Base-by-base conservation (phyloP, 2,113 vertebrate genomes). In the Takifugu bimaculatus region DNA sequence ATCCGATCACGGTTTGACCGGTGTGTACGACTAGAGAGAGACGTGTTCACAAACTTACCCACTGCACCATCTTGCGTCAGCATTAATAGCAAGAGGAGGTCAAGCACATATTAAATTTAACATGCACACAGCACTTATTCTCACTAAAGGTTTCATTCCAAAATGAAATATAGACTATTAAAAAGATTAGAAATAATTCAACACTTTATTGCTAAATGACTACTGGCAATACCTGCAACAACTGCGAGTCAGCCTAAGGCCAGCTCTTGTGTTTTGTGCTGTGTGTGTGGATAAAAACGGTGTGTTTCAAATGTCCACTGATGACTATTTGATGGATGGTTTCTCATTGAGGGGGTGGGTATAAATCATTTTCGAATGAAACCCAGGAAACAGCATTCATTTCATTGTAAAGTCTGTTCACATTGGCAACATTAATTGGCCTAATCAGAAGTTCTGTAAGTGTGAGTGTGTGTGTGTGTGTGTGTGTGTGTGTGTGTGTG, bases 11-110 rank as follows among this genome's bases (percentile, higher is more conserved):
- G 11, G 11, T 39, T 39, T 39, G 11, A 39, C 35, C 11, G 7
- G 11, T 48, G 10, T 48, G 13, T n/a, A n/a, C 5, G 44, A 45
- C 2, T 13, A 45, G 13, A 44, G 25, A 50, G 4, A 27, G 2
- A 10, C 1, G 1, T 2, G 1, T 10, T 26, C 26, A 27, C 32
- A 57, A 3, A 91, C 90, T 90, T 80, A 91, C 89, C 90, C 88
- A 90, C 2, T 55, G 74, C 3, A 71, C 44, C 84, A 78, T 74
- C 89, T 91, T 50, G 61, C 1, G 81, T 62, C 57, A 13, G 78
- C 81, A 44, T 74, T 50, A 70, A 61, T 28, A 64, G 54, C 12
- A 26, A 78, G 25, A 74, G 50, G 57, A 61, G 72, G 56, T 61
- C 25, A 60, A 5, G 12, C 26, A 44, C 1, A n/a, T 32, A 49